These are phyloP conservation scores for Philypnodon macrostomus DNA, from an alignment of 2,797 vertebrate species.

Conservation along the genomic window DNA sequence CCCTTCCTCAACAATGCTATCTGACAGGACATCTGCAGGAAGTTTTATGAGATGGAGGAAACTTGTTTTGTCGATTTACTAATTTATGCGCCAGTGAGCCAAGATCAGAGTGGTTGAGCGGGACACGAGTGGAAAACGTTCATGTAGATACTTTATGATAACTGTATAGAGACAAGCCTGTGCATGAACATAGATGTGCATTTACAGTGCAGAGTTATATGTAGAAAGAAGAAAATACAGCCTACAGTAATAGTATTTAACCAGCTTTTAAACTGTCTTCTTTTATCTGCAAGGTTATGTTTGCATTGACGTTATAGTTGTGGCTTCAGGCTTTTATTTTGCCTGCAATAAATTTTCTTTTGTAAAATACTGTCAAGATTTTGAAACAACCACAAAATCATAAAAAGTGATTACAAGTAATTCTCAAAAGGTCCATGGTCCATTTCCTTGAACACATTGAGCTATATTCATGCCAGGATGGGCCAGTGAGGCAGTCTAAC, in stretches of 20 bases:
- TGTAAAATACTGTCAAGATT: slow-evolving; percentile 28
- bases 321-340: no score
- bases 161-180: slow-evolving; percentile 15
- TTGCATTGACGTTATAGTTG: no score
- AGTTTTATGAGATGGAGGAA: slow-evolving; percentile 48
- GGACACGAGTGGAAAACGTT: slow-evolving; percentile 9
- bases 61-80: slow-evolving; percentile 60
- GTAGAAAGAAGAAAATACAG: slow-evolving; percentile 11
- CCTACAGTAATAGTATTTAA: no score
- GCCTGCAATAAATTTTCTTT: no score
- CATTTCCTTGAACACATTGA: slow-evolving; percentile 24
- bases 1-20: slow-evolving; percentile 39
- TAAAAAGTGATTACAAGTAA: slow-evolving; percentile 36
- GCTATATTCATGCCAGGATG: slow-evolving; percentile 47
- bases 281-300: no score
- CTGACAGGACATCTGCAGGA: slow-evolving; percentile 57
- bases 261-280: no score
- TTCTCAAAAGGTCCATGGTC: slow-evolving; percentile 17
- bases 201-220: no score
- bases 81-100: slow-evolving; percentile 46
- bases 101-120: slow-evolving; percentile 27
- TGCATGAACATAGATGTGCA: slow-evolving; percentile 21
- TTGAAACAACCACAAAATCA: slow-evolving; percentile 33
- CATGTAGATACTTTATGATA: slow-evolving; percentile 18
- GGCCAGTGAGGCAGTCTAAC: slow-evolving; percentile 50